Evolutionary conservation across 2,797 vertebrate species (phyloP).

Genomic region (Heteromormyrus szaboi): DNA sequence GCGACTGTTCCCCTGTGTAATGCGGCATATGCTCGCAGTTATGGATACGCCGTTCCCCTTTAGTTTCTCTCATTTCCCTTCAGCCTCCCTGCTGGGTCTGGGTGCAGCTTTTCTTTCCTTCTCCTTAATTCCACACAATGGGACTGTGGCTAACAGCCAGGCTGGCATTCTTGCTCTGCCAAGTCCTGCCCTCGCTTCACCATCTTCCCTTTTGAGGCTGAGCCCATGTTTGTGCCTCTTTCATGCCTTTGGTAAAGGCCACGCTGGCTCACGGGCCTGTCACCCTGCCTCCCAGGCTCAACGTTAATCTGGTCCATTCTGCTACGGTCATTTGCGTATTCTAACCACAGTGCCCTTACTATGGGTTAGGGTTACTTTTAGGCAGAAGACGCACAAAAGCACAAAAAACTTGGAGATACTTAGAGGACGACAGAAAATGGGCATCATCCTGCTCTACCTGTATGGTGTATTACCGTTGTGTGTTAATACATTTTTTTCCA

Average conservation of each 20-base stretch:
- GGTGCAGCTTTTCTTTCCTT: not conserved
- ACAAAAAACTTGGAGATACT: not conserved
- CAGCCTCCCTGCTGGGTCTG: not conserved
- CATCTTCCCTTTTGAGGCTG: not conserved
- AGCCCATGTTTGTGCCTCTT: not conserved
- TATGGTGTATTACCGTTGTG: not conserved
- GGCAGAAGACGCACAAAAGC: no score
- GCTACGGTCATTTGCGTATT: not conserved
- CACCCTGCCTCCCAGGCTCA: not conserved
- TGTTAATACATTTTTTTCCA: not conserved
- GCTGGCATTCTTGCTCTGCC: not conserved
- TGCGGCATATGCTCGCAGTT: not conserved
- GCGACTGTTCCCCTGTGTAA: not conserved
- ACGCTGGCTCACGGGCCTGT: not conserved
- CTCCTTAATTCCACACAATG: not conserved
- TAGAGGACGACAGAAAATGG: not conserved
- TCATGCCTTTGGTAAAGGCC: not conserved
- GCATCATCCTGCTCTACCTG: not conserved
- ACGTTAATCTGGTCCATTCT: not conserved
- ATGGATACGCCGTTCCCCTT: not conserved
- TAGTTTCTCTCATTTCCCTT: not conserved
- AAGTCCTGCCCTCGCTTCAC: not conserved
- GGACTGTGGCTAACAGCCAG: constrained; percentile 11
- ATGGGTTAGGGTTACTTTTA: not conserved
- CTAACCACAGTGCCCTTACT: not conserved